A percentile compares a stretch with the other conserved stretches of the same genome.
Evolutionary conservation across 2,113 vertebrate species (phyloP).

Genomic region (Leucopternis melanops): DNA sequence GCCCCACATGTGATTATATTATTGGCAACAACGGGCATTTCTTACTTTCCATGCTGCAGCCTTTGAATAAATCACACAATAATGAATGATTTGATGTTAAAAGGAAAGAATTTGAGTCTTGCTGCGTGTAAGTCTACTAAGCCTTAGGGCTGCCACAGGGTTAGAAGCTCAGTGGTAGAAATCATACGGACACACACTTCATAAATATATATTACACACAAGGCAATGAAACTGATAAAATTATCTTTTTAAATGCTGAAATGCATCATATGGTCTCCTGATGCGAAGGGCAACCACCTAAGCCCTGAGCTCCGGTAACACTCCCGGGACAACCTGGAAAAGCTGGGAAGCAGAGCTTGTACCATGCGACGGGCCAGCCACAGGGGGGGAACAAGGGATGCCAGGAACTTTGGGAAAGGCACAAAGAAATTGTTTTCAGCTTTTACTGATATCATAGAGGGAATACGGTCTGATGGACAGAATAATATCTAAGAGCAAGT

Average conservation of each 20-base stretch:
- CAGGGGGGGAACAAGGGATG: fast-evolving
- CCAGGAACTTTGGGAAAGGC: not conserved
- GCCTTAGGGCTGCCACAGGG: not conserved
- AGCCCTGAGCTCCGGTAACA: not conserved
- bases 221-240: not conserved
- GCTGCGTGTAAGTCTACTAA: not conserved
- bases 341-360: not conserved
- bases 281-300: not conserved
- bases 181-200: not conserved
- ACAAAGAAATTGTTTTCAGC: not conserved
- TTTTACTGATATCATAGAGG: not conserved
- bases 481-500: not conserved
- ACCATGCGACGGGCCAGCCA: fast-evolving
- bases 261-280: not conserved
- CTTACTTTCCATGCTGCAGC: conserved; percentile 7
- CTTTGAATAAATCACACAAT: conserved; percentile 25
- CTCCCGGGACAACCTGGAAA: not conserved
- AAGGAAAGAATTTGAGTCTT: not conserved
- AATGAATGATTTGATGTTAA: not conserved
- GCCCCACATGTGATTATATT: not conserved
- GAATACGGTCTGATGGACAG: not conserved
- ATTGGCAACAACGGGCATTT: not conserved
- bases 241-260: not conserved
- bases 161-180: not conserved
- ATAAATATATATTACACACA: not conserved